Evolutionary conservation across 2,113 vertebrate species (phyloP).

Genomic region (Columba janthina): DNA sequence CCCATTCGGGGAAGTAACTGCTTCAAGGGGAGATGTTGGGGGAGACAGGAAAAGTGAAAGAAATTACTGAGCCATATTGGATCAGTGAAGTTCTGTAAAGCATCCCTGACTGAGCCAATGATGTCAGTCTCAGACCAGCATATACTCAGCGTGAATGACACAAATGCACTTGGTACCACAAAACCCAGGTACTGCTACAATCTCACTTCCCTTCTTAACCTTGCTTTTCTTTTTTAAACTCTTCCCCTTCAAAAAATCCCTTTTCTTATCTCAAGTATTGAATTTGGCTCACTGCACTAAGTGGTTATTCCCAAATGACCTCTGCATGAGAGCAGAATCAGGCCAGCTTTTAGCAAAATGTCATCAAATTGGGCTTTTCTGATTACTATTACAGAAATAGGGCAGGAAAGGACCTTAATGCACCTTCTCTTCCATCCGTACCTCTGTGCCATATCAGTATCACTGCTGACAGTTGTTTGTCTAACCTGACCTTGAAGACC

Average conservation of each 20-base stretch:
- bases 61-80: neutral
- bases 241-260: neutral
- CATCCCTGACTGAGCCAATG: neutral
- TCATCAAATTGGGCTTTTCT: neutral
- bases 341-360: neutral
- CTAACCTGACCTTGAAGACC: neutral
- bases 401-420: neutral
- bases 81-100: neutral
- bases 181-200: neutral
- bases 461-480: neutral
- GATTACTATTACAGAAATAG: neutral
- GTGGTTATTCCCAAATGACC: neutral
- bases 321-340: neutral
- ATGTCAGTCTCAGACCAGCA: neutral
- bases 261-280: neutral
- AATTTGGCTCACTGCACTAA: neutral
- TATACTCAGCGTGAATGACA: neutral
- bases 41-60: neutral
- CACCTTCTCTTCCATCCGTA: neutral
- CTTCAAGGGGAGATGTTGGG: neutral
- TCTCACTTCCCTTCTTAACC: neutral
- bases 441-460: neutral
- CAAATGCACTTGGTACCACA: neutral
- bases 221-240: neutral
- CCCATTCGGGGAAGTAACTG: neutral